Percentiles rank a stretch among this genome's conserved stretches.
phyloP scores from a whole-genome alignment of 2,113 vertebrate species.

The Spea multiplicata region DNA sequence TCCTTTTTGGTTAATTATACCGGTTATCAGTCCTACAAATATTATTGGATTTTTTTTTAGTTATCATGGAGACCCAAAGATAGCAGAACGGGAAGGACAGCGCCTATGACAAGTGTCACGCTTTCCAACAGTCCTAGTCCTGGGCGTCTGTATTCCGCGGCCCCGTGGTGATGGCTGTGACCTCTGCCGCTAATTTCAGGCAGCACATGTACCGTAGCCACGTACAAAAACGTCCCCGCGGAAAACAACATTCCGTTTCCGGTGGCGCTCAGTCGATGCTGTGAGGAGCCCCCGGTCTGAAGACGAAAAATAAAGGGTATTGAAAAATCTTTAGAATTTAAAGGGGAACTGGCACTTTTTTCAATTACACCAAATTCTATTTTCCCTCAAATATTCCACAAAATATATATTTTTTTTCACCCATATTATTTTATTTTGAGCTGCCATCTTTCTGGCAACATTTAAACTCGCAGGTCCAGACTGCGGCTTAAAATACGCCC shows the following conservation, averaged over 20 bases:
- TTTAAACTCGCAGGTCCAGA: too few relatives aligned
- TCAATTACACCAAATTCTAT: too few relatives aligned
- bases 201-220: constrained; percentile 64
- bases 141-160: constrained; percentile 36
- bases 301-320: not conserved
- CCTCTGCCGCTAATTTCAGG: constrained; percentile 64
- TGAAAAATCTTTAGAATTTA: too few relatives aligned
- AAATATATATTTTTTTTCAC: too few relatives aligned
- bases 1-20: not conserved
- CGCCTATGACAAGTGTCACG: constrained; percentile 60
- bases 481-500: too few relatives aligned
- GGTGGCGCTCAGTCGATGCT: constrained; percentile 59
- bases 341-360: too few relatives aligned
- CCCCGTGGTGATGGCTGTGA: constrained; percentile 47
- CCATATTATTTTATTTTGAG: too few relatives aligned
- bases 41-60: not conserved
- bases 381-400: too few relatives aligned
- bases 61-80: constrained; percentile 63
- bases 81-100: constrained; percentile 68
- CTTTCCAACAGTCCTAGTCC: constrained; percentile 65
- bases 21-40: not conserved
- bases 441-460: too few relatives aligned
- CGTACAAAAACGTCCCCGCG: constrained; percentile 69
- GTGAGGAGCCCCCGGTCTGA: constrained; percentile 58
- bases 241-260: constrained; percentile 72